A percentile compares a stretch with the other conserved stretches of the same genome.
phyloP scores from a whole-genome alignment of 2,888 invertebrate genomes.

The Nymphalis urticae region DNA sequence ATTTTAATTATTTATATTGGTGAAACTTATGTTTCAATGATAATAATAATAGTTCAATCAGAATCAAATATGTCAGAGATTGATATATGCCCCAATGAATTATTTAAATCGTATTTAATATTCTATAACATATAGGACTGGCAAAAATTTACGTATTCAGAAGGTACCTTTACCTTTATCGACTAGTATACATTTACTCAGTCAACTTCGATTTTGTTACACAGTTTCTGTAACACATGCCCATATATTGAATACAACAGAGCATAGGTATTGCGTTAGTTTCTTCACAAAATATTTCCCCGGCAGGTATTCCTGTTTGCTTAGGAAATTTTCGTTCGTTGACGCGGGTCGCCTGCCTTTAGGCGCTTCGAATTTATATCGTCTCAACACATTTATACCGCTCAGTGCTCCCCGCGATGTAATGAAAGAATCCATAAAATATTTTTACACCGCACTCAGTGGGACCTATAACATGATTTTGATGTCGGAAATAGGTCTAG shows the following conservation, averaged over 20 bases:
- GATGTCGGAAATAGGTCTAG: constrained; percentile 66
- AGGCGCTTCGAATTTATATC: constrained; percentile 48
- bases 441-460: constrained; percentile 10
- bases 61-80: too few relatives aligned
- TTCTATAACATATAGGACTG: not conserved
- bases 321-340: constrained; percentile 45
- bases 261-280: constrained; percentile 44
- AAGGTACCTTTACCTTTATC: not conserved
- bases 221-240: not conserved
- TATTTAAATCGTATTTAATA: too few relatives aligned
- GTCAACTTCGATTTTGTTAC: not conserved
- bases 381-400: constrained; percentile 28
- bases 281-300: constrained; percentile 37
- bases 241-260: constrained; percentile 13
- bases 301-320: constrained; percentile 48
- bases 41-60: too few relatives aligned
- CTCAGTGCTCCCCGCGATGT: constrained; percentile 16
- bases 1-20: too few relatives aligned
- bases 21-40: too few relatives aligned
- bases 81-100: too few relatives aligned
- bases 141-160: not conserved
- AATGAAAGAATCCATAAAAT: constrained; percentile 15
- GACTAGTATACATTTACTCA: not conserved
- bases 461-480: constrained; percentile 47
- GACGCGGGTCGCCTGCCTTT: constrained; percentile 42